These are phyloP conservation scores for Nyleta sp. DNA, from an alignment of 2,888 invertebrate genomes.

Conservation along the genomic window DNA sequence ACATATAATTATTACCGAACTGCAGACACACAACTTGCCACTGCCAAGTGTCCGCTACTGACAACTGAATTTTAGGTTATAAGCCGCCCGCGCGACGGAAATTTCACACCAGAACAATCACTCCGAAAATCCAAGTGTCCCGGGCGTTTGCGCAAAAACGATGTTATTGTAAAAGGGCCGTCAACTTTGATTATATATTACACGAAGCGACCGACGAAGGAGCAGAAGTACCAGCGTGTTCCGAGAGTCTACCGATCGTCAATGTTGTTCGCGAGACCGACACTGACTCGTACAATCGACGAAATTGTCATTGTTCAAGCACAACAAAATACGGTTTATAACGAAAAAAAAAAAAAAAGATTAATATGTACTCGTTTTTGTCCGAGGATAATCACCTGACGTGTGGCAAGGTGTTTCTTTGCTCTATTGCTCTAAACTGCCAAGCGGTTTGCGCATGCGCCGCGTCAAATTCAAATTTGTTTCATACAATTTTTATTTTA, in stretches of 20 bases:
- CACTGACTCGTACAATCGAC: not conserved
- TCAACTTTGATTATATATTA: too few relatives aligned
- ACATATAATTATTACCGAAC: constrained; percentile 24
- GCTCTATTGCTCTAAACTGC: constrained; percentile 23
- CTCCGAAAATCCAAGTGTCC: too few relatives aligned
- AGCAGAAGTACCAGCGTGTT: constrained; percentile 4
- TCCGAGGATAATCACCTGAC: constrained; percentile 36
- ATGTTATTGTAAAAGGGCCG: too few relatives aligned
- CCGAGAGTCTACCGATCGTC: not conserved
- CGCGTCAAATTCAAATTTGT: too few relatives aligned
- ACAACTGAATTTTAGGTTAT: constrained; percentile 9
- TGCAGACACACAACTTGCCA: too few relatives aligned
- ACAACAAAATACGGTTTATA: constrained; percentile 28
- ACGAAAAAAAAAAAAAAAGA: constrained; percentile 14
- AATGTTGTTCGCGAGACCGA: not conserved
- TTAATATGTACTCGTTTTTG: constrained; percentile 15
- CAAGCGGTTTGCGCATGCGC: not conserved
- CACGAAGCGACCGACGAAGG: too few relatives aligned
- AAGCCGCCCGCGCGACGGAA: not conserved
- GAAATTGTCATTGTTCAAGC: constrained; percentile 1
- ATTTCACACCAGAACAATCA: too few relatives aligned
- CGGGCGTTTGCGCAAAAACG: too few relatives aligned
- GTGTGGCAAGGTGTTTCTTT: constrained; percentile 52
- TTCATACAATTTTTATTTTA: too few relatives aligned
- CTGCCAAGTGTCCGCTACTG: not conserved